Evolutionary conservation across 2,888 invertebrate genomes (phyloP), one percentile per base, ranked within the genome.

Genomic region (Caenorhabditis sp.): DNA sequence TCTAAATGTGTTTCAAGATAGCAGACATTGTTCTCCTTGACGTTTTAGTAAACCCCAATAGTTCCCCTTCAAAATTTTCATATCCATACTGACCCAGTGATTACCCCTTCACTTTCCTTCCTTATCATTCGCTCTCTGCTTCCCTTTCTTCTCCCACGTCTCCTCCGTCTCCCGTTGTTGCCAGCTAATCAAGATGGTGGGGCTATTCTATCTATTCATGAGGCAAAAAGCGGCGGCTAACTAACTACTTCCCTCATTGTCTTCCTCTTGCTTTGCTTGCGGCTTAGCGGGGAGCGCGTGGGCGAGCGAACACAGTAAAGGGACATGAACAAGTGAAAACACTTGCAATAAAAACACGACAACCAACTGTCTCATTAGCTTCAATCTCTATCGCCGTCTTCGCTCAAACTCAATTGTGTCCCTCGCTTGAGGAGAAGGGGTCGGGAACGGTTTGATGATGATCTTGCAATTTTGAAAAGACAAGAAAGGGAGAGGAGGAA

Each of bases 331-430:
- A 56, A 65, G 65, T 65, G 56, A 66, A 58, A 66, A 66, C 56
- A 58, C 56, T 56, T 48, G 56, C 41, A 58, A 58, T 66, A 50
- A 50, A 46, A 58, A 56, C 56, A 56, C 48, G 48, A 56, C 48
- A 58, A 35, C 65, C 50, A 66, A 56, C 50, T 56, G 46, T 66
- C 56, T 56, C 41, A 66, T 58, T 58, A 66, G 56, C 66, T 66
- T 66, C 66, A 66, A 50, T 66, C 39, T 50, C n/a, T n/a, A n/a
- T 32, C 48, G 26, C 17, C 53, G 37, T 32, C 32, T 24, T 32
- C 32, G 30, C 5, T 11, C 41, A 17, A 41, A 56, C 27, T 32
- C 13, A 30, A 48, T 30, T 9, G 35, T 35, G 35, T 58, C 45
- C 43, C 41, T 58, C 30, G 41, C 27, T 58, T 58, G 17, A 30